phyloP scores from a whole-genome alignment of 2,113 vertebrate genomes.

The Nerophis lumbriciformis region DNA sequence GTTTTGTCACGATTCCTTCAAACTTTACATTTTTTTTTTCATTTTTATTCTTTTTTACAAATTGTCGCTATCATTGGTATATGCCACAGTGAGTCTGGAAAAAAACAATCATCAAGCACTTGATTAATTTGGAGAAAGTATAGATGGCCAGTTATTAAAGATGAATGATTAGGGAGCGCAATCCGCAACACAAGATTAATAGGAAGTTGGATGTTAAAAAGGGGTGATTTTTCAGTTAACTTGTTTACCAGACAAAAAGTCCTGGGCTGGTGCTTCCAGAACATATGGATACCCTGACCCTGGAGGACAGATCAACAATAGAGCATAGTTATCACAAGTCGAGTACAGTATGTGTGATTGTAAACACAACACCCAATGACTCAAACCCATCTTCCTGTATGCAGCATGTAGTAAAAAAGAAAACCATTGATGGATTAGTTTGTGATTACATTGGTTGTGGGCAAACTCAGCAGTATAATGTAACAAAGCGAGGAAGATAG shows the following conservation, averaged over 20 bases:
- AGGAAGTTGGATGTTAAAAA: not conserved
- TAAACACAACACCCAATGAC: not conserved
- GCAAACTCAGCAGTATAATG: slow-evolving; percentile 32
- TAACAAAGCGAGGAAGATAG: not conserved
- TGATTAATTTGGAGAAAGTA: slow-evolving; percentile 14
- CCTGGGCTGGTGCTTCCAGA: slow-evolving; percentile 60
- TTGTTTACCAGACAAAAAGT: slow-evolving; percentile 72
- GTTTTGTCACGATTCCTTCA: too few relatives aligned
- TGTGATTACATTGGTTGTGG: slow-evolving; percentile 34
- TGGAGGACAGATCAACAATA: slow-evolving; percentile 67
- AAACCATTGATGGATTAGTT: slow-evolving; percentile 30
- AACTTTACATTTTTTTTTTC: too few relatives aligned
- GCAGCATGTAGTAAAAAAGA: not conserved
- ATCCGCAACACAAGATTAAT: not conserved
- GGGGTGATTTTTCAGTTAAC: slow-evolving; percentile 13
- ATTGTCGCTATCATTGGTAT: not conserved
- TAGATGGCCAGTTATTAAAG: slow-evolving; percentile 25
- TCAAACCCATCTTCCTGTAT: slow-evolving; percentile 18
- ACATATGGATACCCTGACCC: slow-evolving; percentile 73
- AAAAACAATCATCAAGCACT: slow-evolving; percentile 1
- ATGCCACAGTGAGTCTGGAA: not conserved
- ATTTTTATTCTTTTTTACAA: too few relatives aligned
- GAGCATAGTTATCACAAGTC: slow-evolving; percentile 50
- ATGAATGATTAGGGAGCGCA: slow-evolving; percentile 38
- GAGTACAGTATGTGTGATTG: slow-evolving; percentile 1